Evolutionary conservation across 1,140 invertebrate species (phyloP), one percentile per base, ranked within the genome.

Genomic region (Neodiprion virginianus): DNA sequence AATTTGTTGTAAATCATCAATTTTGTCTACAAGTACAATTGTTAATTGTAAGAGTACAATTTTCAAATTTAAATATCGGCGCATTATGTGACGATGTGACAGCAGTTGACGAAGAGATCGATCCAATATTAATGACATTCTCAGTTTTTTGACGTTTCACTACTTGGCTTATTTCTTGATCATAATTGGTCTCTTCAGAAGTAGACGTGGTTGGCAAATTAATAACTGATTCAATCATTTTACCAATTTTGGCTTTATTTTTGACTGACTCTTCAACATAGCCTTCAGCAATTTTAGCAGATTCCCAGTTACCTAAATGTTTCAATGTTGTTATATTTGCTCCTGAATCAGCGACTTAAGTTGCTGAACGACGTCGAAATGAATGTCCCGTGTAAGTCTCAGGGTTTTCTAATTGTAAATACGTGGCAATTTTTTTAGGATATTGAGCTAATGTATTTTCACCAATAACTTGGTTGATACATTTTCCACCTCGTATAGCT

Each of bases 401-500:
- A 12, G 77, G 67, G 50, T 76, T 68, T 74, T 50, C 23, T 40
- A 78, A 69, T 40, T 75, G 49, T 17, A 79, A 76, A 74, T 50
- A 79, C 7, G 17, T 47, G 28, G 78, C 78, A 21, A 77, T 75
- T 53, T 2, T 47, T 53, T 69, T 61, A 10, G 75, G 75, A 10
- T 74, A 71, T 72, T 70, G 50, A 21, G 49, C 72, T 53, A 79
- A 75, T 69, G 50, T 74, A 69, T 79, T 71, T 61, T 70, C 76
- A 4, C 75, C 75, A 8, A 77, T 77, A 11, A 67, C 47, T 73
- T 79, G 73, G 9, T 69, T 53, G 11, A 49, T 68, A 67, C 74
- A 77, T 69, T 70, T 79, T 70, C 72, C 76, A 10, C 74, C 48
- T 14, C 48, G 53, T 17, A 66, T 79, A 77, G 14, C 40, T 17